Evolutionary conservation across 2,113 vertebrate genomes (phyloP), one percentile per base, ranked within the genome.

Genomic region (Bothrops jararaca): DNA sequence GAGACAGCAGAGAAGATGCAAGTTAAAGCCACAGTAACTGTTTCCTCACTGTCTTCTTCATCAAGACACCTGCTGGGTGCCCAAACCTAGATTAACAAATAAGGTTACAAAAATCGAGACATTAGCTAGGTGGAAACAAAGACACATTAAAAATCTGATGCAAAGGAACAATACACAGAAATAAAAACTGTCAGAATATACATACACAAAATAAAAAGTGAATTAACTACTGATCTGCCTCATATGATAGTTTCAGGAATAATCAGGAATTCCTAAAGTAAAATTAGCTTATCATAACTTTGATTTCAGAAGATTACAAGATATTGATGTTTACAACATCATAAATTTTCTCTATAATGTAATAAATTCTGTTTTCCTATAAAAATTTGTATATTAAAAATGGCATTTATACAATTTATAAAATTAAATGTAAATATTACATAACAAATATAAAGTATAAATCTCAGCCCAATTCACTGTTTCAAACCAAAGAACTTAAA

Each of bases 381-480:
- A 91, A 89, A 48, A 96, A 91, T 94, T 86, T 94, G 91, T 96
- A 95, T 94, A 87, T 95, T 94, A 60, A 95, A 96, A 96, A 29
- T 50, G 96, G 90, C 96, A 96, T 97, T 58, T 95, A 92, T 95
- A 96, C 95, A 97, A 57, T 96, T 96, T 94, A 96, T 96, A 92
- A 96, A 96, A 93, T 97, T 91, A 93, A 97, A 96, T 96, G 96
- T 97, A 95, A 96, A 97, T 93, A 95, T 94, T 87, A 94, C 96
- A 96, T 94, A 96, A 95, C 93, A 97, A 96, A 91, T 93, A 91
- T 74, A 92, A 89, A 91, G 92, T 94, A 90, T 95, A 96, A 91
- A 89, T 94, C 85, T 93, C 92, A 94, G 95, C 85, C 94, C 95
- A 97, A 96, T 96, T 95, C 97, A 96, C 93, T 89, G 88, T 60